Evolutionary conservation across 2,797 vertebrate genomes (phyloP).

Genomic region (Tenualosa ilisha): DNA sequence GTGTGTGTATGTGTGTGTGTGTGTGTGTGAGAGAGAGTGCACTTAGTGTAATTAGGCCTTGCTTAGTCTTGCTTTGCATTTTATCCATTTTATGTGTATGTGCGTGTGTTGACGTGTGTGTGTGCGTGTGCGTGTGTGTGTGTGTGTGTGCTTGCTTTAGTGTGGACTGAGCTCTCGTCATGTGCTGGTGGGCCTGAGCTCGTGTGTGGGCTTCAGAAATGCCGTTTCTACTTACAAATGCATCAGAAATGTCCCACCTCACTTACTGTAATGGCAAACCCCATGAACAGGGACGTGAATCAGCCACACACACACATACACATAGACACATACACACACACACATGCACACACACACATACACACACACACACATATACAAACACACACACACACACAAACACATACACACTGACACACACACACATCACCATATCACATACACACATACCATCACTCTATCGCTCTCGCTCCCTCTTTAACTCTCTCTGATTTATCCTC

Average conservation of each 20-base stretch:
- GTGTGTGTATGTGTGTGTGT: too few species aligned
- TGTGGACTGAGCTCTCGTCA: neutral
- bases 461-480: neutral
- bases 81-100: conserved; percentile 21
- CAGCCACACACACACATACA: neutral
- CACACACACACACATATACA: too few species aligned
- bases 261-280: conserved; percentile 29
- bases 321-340: too few species aligned
- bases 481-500: neutral
- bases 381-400: too few species aligned
- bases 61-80: neutral
- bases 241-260: conserved; percentile 46
- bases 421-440: too few species aligned
- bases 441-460: too few species aligned
- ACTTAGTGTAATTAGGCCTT: conserved; percentile 12
- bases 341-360: too few species aligned
- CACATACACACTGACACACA: too few species aligned
- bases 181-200: conserved; percentile 22
- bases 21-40: neutral
- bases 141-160: neutral
- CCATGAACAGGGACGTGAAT: neutral
- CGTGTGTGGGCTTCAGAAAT: neutral
- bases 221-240: conserved; percentile 24
- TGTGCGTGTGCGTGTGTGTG: conserved; percentile 28
- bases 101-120: neutral